phyloP scores from a whole-genome alignment of 2,113 vertebrate genomes.

The Laterallus jamaicensis region DNA sequence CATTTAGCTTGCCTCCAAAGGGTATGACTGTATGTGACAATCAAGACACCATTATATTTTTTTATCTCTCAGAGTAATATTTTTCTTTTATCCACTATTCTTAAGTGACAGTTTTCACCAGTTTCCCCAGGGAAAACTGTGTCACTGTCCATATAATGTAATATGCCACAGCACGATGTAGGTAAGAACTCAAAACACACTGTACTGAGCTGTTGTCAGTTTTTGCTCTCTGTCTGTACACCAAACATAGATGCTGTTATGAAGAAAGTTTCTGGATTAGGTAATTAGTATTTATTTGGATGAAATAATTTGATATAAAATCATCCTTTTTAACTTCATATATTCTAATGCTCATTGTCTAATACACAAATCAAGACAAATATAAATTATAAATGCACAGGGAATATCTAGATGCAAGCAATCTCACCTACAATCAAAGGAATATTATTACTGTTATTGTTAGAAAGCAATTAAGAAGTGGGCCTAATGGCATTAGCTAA shows the following conservation, averaged over 20 bases:
- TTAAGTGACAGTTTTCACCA: not conserved
- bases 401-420: not conserved
- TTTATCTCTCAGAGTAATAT: not conserved
- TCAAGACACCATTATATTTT: not conserved
- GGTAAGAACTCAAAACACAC: not conserved
- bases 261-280: not conserved
- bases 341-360: not conserved
- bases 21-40: not conserved
- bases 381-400: not conserved
- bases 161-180: not conserved
- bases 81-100: not conserved
- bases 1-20: not conserved
- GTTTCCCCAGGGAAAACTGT: not conserved
- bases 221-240: not conserved
- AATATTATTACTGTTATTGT: not conserved
- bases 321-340: not conserved
- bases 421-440: not conserved
- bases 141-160: not conserved
- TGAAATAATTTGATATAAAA: not conserved
- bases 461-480: conserved; percentile 16
- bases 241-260: not conserved
- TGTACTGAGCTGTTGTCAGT: not conserved
- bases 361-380: not conserved
- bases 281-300: not conserved
- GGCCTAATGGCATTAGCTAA: not conserved